Evolutionary conservation across 1,140 invertebrate genomes (phyloP).

Genomic region (Microplitis demolitor): DNA sequence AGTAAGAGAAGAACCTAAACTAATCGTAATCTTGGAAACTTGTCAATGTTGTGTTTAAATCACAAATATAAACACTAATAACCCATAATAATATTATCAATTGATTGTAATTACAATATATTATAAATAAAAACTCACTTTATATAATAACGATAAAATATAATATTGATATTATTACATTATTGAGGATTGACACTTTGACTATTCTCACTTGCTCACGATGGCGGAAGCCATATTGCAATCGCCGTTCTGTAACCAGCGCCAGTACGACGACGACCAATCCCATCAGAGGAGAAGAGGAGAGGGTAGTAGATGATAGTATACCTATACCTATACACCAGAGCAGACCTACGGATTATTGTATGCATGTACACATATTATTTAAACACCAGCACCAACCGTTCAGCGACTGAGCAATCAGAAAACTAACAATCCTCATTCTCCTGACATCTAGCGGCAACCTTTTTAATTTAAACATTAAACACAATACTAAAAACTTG

Average conservation of each 20-base stretch:
- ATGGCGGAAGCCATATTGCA: slow-evolving; percentile 61
- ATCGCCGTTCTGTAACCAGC: slow-evolving; percentile 37
- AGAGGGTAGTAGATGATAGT: slow-evolving; percentile 2
- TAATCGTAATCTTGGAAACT: neutral
- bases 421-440: neutral
- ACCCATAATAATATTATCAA: neutral
- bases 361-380: too few species aligned
- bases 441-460: neutral
- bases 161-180: slow-evolving; percentile 18
- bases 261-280: slow-evolving; percentile 19
- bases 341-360: neutral
- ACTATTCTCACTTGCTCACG: slow-evolving; percentile 54
- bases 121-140: neutral
- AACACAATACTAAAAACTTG: neutral
- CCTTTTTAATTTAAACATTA: neutral
- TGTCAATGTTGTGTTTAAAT: neutral
- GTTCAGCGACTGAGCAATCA: neutral
- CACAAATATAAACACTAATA: neutral
- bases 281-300: slow-evolving; percentile 8
- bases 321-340: neutral
- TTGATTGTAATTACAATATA: neutral
- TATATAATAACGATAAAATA: neutral
- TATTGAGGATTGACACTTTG: slow-evolving; percentile 36
- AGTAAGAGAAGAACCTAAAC: neutral
- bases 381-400: too few species aligned